These are phyloP conservation scores for Drosophila quadrilineata DNA, from an alignment of 1,140 invertebrate genomes.

Conservation along the genomic window DNA sequence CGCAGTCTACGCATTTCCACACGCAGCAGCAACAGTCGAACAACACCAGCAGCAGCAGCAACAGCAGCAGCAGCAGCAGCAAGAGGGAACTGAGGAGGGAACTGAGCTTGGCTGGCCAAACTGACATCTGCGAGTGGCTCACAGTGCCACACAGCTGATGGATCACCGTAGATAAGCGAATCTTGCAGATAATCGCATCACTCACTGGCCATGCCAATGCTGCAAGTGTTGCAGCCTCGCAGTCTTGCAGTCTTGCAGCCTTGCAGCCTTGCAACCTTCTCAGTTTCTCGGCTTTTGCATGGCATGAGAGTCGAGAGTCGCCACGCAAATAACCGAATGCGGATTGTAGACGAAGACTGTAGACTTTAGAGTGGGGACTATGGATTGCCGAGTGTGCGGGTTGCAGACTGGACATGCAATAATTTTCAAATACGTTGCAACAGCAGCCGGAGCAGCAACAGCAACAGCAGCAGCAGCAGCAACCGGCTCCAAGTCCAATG, in stretches of 20 bases:
- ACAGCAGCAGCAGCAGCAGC: neutral
- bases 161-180: constrained; percentile 81
- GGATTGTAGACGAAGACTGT: constrained; percentile 22
- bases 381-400: constrained; percentile 14
- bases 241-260: no score
- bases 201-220: constrained; percentile 65
- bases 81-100: constrained; percentile 17
- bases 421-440: constrained; percentile 67
- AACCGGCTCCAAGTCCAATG: constrained; percentile 22
- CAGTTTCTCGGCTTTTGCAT: constrained; percentile 53
- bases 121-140: constrained; percentile 38
- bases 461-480: neutral
- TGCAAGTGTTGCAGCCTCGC: constrained; percentile 51
- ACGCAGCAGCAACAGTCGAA: constrained; percentile 36
- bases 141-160: constrained; percentile 60
- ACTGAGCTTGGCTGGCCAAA: no score
- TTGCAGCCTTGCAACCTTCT: no score
- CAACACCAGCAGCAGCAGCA: constrained; percentile 22
- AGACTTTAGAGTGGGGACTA: constrained; percentile 9
- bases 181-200: constrained; percentile 81
- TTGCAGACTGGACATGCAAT: constrained; percentile 64
- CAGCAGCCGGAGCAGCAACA: constrained; percentile 13
- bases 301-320: neutral
- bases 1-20: constrained; percentile 66
- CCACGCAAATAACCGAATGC: constrained; percentile 1